Evolutionary conservation across 2,888 invertebrate genomes (phyloP).

Genomic region (Xylocampa areola): DNA sequence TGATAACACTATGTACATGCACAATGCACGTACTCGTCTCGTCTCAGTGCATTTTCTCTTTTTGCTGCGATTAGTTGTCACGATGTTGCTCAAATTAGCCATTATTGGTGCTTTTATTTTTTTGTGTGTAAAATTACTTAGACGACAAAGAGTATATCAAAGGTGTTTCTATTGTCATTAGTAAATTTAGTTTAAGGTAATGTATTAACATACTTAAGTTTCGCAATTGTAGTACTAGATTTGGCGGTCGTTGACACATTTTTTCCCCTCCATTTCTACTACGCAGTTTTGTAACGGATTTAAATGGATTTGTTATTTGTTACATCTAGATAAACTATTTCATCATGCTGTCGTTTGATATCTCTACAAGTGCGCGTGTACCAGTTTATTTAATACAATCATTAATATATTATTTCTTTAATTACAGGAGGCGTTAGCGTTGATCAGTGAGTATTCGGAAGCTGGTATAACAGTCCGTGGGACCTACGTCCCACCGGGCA

Average conservation of each 20-base stretch:
- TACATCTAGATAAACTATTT: conserved; percentile 42
- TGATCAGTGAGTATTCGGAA: conserved; percentile 99
- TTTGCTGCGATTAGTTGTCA: conserved; percentile 57
- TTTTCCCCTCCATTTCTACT: conserved; percentile 12
- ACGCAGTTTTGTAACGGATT: conserved; percentile 42
- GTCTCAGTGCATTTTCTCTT: conserved; percentile 63
- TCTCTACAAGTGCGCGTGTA: background rate
- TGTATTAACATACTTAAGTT: background rate
- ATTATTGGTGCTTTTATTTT: conserved; percentile 80
- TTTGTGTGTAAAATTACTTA: conserved; percentile 79
- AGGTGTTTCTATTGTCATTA: conserved; percentile 71
- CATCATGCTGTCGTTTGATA: conserved; percentile 27
- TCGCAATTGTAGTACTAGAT: background rate
- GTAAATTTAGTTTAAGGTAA: conserved; percentile 27
- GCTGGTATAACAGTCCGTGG: conserved; percentile 99
- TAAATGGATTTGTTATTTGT: conserved; percentile 40
- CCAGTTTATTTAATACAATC: background rate
- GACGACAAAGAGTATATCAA: conserved; percentile 53
- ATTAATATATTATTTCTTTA: conserved; percentile 15
- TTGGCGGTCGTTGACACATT: background rate
- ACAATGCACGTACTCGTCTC: conserved; percentile 21
- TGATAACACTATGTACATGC: conserved; percentile 46
- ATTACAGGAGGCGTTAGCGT: conserved; percentile 97
- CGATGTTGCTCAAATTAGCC: conserved; percentile 81
- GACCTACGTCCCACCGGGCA: conserved; percentile 97